Base-by-base conservation (phyloP, 2,888 invertebrate genomes). In the Nemotelus nigrinus region DNA sequence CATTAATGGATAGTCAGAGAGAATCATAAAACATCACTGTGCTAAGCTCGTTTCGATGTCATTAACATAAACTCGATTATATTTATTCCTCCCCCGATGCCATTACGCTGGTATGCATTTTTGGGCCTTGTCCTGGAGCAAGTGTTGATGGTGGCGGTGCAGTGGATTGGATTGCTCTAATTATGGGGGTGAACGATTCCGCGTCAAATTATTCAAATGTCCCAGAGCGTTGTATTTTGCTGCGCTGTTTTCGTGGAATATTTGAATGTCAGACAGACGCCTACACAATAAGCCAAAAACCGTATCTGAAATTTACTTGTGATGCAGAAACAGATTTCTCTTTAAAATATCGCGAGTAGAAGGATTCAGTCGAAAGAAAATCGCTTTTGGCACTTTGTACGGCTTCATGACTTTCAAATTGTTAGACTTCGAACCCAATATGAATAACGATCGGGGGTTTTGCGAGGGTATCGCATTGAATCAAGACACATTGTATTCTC, bases 171-270 rank as follows among this genome's bases (percentile, higher is more conserved):
- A 25, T 25, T 75, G 64, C 77, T 71, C 77, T 79, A 79, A 79
- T 79, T 79, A 77, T 70, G 75, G 79, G 41, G 77, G 68, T 43
- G 50, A 50, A 58, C 70, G 79, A 71, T 74, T 77, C 75, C 75
- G 77, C 79, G 75, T 74, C 55, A 76, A 79, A 60, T 77, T 77
- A 79, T 79, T 75, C 77, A 77, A 79, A 79, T 79, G 79, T 79
- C 79, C 79, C 77, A 79, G 76, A 79, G 79, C 77, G 77, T 77
- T 77, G 71, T 77, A 60, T 74, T 25, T 47, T n/a, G 25, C 58
- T 58, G 45, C 10, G 25, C 55, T n/a, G 5, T 8, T 71, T 57
- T 57, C 45, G 25, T 63, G 55, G 53, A 70, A 70, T 47, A 74
- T 45, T 65, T 48, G 44, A 75, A 77, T 76, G 71, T 77, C 79